Percentiles rank a stretch among this genome's conserved stretches.
These are phyloP conservation scores for Heteromormyrus szaboi DNA, from an alignment of 2,797 vertebrate genomes.

Conservation along the genomic window DNA sequence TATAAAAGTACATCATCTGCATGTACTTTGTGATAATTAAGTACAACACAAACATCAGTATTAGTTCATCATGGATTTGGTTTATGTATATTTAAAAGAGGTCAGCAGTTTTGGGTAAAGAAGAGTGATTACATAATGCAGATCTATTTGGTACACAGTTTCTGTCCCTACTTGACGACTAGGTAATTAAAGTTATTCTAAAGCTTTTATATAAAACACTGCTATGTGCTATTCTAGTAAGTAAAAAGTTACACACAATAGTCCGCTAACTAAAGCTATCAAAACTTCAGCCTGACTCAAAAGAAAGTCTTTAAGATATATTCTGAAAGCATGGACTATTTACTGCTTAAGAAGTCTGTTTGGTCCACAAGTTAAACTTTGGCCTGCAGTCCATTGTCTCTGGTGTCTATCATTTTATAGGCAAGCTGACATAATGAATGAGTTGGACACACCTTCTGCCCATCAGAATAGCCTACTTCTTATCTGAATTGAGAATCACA, in stretches of 20 bases:
- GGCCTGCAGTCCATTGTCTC: slow-evolving; percentile 74
- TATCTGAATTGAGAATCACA: slow-evolving; percentile 67
- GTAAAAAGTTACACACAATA: slow-evolving; percentile 4
- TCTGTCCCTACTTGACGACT: background rate
- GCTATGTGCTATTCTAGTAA: background rate
- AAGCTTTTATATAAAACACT: background rate
- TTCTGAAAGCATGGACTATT: slow-evolving; percentile 59
- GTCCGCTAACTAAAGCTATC: background rate
- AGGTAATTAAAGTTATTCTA: background rate
- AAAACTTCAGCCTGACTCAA: slow-evolving; percentile 1
- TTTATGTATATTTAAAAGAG: background rate
- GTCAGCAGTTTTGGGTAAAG: background rate
- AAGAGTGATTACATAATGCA: background rate
- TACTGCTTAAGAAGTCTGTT: slow-evolving; percentile 62
- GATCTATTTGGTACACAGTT: background rate
- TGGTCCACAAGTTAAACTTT: slow-evolving; percentile 68
- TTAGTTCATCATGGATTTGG: background rate
- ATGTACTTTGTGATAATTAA: background rate
- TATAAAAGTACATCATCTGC: background rate
- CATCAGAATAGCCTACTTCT: slow-evolving; percentile 61
- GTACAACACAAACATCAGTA: background rate
- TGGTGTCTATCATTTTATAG: slow-evolving; percentile 76
- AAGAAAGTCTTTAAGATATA: slow-evolving; percentile 5
- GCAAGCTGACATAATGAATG: slow-evolving; percentile 82
- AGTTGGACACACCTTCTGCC: slow-evolving; percentile 84